Conservation (phyloP, 2,888 invertebrate genomes). For the Slavum lentiscoides region DNA sequence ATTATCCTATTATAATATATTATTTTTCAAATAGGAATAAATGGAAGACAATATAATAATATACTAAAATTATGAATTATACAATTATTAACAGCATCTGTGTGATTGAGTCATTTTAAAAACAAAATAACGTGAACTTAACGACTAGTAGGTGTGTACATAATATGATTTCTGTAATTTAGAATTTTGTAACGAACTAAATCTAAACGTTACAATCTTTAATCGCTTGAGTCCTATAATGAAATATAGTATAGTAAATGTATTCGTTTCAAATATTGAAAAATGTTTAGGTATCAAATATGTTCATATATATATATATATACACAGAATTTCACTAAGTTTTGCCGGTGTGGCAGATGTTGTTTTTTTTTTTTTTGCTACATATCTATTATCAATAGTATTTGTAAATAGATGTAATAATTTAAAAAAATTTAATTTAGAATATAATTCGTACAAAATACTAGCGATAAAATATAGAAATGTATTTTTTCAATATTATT, state of each 20-base stretch:
- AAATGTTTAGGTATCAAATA: conserved; percentile 26
- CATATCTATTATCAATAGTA: conserved; percentile 28
- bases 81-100: conserved; percentile 39
- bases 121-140: conserved; percentile 50
- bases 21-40: conserved; percentile 51
- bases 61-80: conserved; percentile 48
- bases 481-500: conserved; percentile 38
- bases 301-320: neutral
- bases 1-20: conserved; percentile 39
- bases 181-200: conserved; percentile 39
- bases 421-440: conserved; percentile 45
- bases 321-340: conserved; percentile 42
- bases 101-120: conserved; percentile 49
- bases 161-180: conserved; percentile 39
- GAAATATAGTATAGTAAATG: conserved; percentile 25
- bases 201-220: neutral
- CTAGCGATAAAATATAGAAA: conserved; percentile 52
- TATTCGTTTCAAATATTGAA: conserved; percentile 21
- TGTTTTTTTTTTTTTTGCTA: conserved; percentile 27
- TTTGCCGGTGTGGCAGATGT: conserved; percentile 25
- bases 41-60: conserved; percentile 53
- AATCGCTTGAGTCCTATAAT: conserved; percentile 12
- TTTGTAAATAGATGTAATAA: conserved; percentile 41
- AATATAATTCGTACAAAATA: conserved; percentile 53
- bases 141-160: conserved; percentile 46